These are phyloP conservation scores for Dallia pectoralis DNA, from an alignment of 2,797 vertebrate species.

Conservation along the genomic window DNA sequence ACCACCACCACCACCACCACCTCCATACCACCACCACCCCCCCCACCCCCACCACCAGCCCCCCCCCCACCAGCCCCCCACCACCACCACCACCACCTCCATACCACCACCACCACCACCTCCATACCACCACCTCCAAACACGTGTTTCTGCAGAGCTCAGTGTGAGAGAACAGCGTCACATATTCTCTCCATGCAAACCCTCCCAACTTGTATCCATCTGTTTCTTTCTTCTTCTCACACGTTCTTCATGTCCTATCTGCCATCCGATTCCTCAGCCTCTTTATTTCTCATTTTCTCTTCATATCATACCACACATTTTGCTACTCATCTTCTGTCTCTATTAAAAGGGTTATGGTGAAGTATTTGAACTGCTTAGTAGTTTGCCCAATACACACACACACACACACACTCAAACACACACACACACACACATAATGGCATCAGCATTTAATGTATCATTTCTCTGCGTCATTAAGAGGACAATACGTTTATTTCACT, in stretches of 20 bases:
- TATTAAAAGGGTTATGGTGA: not conserved
- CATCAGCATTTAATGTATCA: not conserved
- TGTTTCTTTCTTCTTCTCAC: not conserved
- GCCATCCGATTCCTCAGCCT: not conserved
- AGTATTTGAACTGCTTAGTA: no score
- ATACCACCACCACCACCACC: no score
- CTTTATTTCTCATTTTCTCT: not conserved
- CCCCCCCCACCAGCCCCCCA: no score
- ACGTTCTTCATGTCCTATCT: not conserved
- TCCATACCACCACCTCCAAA: not conserved
- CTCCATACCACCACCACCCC: no score
- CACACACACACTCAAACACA: not conserved
- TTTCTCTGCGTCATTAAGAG: not conserved
- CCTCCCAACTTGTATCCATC: not conserved
- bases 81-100: no score
- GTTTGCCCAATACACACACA: not conserved
- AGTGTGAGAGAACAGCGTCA: conserved; percentile 3
- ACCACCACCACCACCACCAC: no score
- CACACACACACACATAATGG: not conserved
- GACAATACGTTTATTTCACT: not conserved
- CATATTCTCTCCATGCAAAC: not conserved
- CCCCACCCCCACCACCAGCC: no score
- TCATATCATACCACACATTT: not conserved
- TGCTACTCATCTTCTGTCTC: not conserved
- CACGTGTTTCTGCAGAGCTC: conserved; percentile 51